These are phyloP conservation scores for Bombus balteatus DNA, from an alignment of 1,140 invertebrate genomes.

Conservation along the genomic window DNA sequence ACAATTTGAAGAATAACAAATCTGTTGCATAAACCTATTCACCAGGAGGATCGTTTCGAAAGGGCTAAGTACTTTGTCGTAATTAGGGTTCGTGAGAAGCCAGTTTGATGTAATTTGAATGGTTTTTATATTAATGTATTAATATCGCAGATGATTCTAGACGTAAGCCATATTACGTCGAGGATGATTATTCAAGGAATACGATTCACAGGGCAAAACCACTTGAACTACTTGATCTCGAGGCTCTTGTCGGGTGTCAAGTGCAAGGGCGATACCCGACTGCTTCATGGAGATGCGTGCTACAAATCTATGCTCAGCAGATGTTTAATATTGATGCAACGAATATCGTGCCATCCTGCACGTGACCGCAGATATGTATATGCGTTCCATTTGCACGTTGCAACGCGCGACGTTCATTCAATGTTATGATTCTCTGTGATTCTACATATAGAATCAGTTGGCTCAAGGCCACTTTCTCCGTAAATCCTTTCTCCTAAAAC, in stretches of 20 bases:
- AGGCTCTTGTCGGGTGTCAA: conserved; percentile 39
- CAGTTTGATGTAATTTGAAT: background rate
- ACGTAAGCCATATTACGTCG: background rate
- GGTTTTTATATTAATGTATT: background rate
- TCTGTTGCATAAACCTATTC: too few species aligned
- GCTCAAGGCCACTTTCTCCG: background rate
- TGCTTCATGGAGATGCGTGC: conserved; percentile 37
- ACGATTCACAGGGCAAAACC: conserved; percentile 30
- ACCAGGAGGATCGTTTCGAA: too few species aligned
- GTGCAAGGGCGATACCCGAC: conserved; percentile 36
- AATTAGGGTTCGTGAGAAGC: background rate
- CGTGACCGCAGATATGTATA: background rate
- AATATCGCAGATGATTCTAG: background rate
- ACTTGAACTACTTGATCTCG: conserved; percentile 54
- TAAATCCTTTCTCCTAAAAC: background rate
- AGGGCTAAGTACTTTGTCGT: background rate
- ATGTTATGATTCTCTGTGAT: background rate
- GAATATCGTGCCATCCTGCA: conserved; percentile 7
- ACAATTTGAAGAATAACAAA: too few species aligned
- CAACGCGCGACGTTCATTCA: conserved; percentile 1
- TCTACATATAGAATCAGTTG: background rate
- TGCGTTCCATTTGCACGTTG: background rate
- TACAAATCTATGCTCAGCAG: conserved; percentile 25
- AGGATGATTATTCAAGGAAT: conserved; percentile 40
- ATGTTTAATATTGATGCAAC: conserved; percentile 45